Evolutionary conservation across 1,140 invertebrate genomes (phyloP), one percentile per base, ranked within the genome.

Genomic region (Maconellicoccus hirsutus): DNA sequence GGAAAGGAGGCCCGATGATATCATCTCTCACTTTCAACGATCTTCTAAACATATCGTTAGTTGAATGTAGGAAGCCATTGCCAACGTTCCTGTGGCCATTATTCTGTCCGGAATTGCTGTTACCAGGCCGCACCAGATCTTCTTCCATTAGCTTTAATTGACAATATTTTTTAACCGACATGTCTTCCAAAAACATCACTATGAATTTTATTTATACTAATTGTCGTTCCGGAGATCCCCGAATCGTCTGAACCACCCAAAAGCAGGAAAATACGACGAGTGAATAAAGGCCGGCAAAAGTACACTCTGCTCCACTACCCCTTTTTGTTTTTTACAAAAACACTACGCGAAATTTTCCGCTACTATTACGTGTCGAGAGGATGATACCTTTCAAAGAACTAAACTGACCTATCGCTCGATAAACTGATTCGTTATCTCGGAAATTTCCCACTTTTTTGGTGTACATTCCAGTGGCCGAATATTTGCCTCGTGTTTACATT

Each of bases 41-140:
- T 75, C 82, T 80, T 73, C 83, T 80, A 79, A 85, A 86, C 74
- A 85, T 71, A 33, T 74, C 74, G 70, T 70, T 72, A 14, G 72
- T 70, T 69, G 61, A 66, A 25, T 66, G 61, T 8, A 66, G 22
- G 21, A 66, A 25, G 25, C 61, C 61, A 66, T 66, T 66, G 16
- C 25, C 25, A 23, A 66, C 61, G 22, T 66, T 66, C 22, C 61
- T 66, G 22, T 66, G 61, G 25, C 61, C 61, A 22, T 19, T 26
- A 16, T 26, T 26, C 8, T 23, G 25, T 26, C 61, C 61, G 22
- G 61, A 66, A 66, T 61, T 61, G n/a, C 29, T 33, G 25, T 26
- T 66, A 16, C 61, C 61, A 25, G 61, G 61, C 25, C 61, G 61
- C 16, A 66, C 61, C 10, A 66, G 61, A 22, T 66, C 61, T 66